These are phyloP conservation scores for Orthonevra nobilis DNA, from an alignment of 2,888 invertebrate genomes.

Conservation along the genomic window DNA sequence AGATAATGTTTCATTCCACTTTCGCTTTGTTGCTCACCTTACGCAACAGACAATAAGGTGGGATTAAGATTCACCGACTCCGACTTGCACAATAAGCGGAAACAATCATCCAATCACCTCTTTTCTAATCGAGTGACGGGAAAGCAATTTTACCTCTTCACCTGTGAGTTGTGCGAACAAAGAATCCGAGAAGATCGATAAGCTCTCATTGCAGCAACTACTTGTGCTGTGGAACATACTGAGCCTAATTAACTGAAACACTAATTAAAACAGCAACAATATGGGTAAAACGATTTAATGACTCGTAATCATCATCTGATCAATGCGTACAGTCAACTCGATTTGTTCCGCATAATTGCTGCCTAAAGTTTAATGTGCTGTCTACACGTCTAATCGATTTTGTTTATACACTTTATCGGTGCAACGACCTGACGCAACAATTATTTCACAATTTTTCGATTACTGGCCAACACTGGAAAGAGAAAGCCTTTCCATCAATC, in stretches of 20 bases:
- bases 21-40: not conserved
- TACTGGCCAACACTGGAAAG: conserved; percentile 27
- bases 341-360: conserved; percentile 13
- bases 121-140: no score
- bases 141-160: not conserved
- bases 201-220: conserved; percentile 9
- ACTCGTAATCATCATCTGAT: conserved; percentile 21
- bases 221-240: conserved; percentile 1
- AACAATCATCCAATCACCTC: no score
- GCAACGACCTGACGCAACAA: conserved; percentile 31
- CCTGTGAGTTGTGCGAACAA: not conserved
- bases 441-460: conserved; percentile 29
- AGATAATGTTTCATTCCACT: no score
- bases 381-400: conserved; percentile 10
- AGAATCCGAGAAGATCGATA: not conserved
- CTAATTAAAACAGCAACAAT: not conserved
- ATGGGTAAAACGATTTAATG: conserved; percentile 31
- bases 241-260: not conserved
- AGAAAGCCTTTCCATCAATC: no score
- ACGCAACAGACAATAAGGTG: not conserved
- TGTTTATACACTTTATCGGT: conserved; percentile 3
- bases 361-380: conserved; percentile 4
- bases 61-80: not conserved
- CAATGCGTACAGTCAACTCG: conserved; percentile 14
- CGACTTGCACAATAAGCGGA: not conserved